Evolutionary conservation across 1,140 invertebrate species (phyloP).

Genomic region (Heliconius melpomene): DNA sequence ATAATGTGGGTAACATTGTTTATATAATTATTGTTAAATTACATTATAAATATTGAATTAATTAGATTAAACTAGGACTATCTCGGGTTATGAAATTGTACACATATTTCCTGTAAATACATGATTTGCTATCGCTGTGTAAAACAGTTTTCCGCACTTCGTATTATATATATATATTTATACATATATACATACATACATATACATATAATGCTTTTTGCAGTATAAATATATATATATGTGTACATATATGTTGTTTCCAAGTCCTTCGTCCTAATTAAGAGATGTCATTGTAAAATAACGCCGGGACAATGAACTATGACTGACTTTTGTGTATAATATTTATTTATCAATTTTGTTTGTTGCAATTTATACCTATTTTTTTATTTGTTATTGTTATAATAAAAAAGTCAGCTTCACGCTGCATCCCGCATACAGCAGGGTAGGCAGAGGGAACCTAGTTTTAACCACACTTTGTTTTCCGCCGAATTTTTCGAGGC

Average conservation of each 20-base stretch:
- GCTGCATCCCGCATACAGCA: no score
- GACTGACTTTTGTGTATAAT: slow-evolving; percentile 32
- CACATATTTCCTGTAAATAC: slow-evolving; percentile 20
- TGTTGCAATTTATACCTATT: neutral
- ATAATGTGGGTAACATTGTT: neutral
- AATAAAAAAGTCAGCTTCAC: no score
- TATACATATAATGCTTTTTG: no score
- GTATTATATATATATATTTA: neutral
- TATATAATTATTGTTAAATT: neutral
- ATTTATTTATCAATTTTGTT: neutral
- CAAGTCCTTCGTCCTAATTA: slow-evolving; percentile 10
- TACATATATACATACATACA: no score
- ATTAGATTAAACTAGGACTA: slow-evolving; percentile 21
- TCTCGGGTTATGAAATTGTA: slow-evolving; percentile 19
- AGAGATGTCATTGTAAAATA: slow-evolving; percentile 23
- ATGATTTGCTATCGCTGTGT: slow-evolving; percentile 58
- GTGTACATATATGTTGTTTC: neutral
- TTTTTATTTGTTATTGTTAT: no score
- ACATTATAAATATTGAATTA: slow-evolving; percentile 20
- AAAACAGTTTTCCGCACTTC: slow-evolving; percentile 49
- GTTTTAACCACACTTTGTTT: no score
- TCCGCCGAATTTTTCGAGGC: no score
- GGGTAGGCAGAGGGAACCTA: no score
- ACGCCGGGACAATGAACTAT: slow-evolving; percentile 37
- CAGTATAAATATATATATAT: no score